Percentiles rank a stretch among this genome's conserved stretches.
phyloP scores from a whole-genome alignment of 2,113 vertebrate species.

The Lota lota region DNA sequence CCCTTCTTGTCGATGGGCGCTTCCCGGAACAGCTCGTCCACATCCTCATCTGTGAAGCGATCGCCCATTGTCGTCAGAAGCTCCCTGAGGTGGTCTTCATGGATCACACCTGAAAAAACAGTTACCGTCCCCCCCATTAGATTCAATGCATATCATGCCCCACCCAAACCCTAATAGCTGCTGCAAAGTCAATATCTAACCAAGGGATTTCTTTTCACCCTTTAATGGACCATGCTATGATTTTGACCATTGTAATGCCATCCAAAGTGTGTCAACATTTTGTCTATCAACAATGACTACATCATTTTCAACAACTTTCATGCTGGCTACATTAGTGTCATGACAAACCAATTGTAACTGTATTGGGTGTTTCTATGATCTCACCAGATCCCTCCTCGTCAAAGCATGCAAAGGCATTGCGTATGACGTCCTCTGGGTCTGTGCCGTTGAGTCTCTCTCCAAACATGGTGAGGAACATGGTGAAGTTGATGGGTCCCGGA shows the following conservation, averaged over 20 bases:
- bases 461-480: constrained; percentile 99
- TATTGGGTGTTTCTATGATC: constrained; percentile 3
- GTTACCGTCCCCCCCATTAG: background rate
- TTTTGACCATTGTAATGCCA: too few species aligned
- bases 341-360: background rate
- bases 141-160: too few species aligned
- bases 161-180: too few species aligned
- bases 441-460: constrained; percentile 97
- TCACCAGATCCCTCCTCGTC: constrained; percentile 93
- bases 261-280: too few species aligned
- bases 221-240: too few species aligned
- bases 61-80: constrained; percentile 99
- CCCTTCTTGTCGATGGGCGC: constrained; percentile 97
- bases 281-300: too few species aligned
- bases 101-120: constrained; percentile 82
- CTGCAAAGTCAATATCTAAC: too few species aligned
- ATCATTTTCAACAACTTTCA: too few species aligned
- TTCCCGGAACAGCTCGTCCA: constrained; percentile 97
- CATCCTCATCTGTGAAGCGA: constrained; percentile 95
- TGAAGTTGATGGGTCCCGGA: constrained; percentile 98
- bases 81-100: constrained; percentile 94
- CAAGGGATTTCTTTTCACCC: too few species aligned
- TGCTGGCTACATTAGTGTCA: background rate
- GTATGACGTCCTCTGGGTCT: constrained; percentile 95
- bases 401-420: constrained; percentile 97